phyloP scores from a whole-genome alignment of 2,888 invertebrate species.

The Stenodera caucasica region DNA sequence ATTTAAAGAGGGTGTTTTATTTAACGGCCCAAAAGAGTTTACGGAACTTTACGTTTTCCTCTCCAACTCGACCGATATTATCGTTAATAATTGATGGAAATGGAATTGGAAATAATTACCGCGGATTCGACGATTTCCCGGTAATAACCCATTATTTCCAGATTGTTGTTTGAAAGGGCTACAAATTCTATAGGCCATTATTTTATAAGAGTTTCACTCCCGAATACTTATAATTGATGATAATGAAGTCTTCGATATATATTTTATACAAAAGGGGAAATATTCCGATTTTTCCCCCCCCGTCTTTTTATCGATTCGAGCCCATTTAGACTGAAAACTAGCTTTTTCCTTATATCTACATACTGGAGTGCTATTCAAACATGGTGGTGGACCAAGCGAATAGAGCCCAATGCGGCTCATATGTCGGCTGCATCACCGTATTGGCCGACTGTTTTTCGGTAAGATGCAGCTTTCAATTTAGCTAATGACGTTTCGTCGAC shows the following conservation, averaged over 20 bases:
- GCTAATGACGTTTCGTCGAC: slow-evolving; percentile 58
- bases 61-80: background rate
- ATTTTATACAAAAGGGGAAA: slow-evolving; percentile 30
- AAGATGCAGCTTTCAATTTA: slow-evolving; percentile 58
- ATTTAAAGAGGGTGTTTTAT: slow-evolving; percentile 36
- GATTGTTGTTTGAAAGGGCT: background rate
- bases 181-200: no score
- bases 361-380: slow-evolving; percentile 57
- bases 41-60: background rate
- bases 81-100: slow-evolving; percentile 12
- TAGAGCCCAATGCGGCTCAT: slow-evolving; percentile 34
- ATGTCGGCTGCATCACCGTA: slow-evolving; percentile 26
- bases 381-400: slow-evolving; percentile 44
- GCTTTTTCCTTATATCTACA: slow-evolving; percentile 54
- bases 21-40: slow-evolving; percentile 18
- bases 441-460: slow-evolving; percentile 49
- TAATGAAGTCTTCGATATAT: slow-evolving; percentile 22
- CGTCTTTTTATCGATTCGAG: slow-evolving; percentile 53
- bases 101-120: background rate
- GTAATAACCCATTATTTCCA: no score
- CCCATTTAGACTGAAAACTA: slow-evolving; percentile 54
- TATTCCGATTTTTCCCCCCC: slow-evolving; percentile 50
- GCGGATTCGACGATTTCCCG: background rate
- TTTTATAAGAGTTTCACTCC: no score
- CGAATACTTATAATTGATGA: slow-evolving; percentile 29